These are phyloP conservation scores for Drosophila tripunctata DNA, from an alignment of 2,888 invertebrate species.

Conservation along the genomic window DNA sequence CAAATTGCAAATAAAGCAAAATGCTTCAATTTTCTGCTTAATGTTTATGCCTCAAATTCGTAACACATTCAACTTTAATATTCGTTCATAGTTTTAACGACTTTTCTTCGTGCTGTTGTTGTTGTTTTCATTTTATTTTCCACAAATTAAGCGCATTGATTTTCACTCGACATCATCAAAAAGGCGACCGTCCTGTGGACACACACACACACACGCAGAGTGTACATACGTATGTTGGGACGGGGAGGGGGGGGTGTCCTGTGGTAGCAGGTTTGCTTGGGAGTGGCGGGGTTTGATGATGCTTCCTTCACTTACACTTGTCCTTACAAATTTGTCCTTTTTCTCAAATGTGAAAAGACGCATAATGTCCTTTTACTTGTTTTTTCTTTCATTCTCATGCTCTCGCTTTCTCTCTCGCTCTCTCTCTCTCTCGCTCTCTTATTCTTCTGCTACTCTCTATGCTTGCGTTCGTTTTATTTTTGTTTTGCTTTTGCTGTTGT, in stretches of 20 bases:
- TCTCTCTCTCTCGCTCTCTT: not conserved
- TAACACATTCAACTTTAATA: slow-evolving; percentile 5
- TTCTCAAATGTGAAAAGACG: slow-evolving; percentile 80
- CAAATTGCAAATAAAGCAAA: not conserved
- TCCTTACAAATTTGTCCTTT: slow-evolving; percentile 80
- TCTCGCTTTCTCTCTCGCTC: not conserved
- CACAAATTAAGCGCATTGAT: slow-evolving; percentile 69
- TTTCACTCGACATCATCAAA: slow-evolving; percentile 68
- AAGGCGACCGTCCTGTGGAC: slow-evolving; percentile 35
- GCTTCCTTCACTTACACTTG: slow-evolving; percentile 79
- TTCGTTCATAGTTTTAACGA: slow-evolving; percentile 11
- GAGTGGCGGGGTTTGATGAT: not conserved
- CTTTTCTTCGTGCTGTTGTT: no score
- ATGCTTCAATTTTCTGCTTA: not conserved
- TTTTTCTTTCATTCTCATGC: slow-evolving; percentile 13
- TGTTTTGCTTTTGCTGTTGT: slow-evolving; percentile 25
- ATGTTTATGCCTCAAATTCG: not conserved
- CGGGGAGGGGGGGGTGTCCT: slow-evolving; percentile 14
- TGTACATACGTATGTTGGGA: slow-evolving; percentile 11
- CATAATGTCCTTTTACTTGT: slow-evolving; percentile 77
- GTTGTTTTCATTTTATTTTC: slow-evolving; percentile 28
- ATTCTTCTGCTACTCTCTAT: slow-evolving; percentile 22
- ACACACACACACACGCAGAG: slow-evolving; percentile 28
- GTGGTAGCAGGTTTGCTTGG: not conserved
- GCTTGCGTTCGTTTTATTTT: slow-evolving; percentile 47